phyloP scores from a whole-genome alignment of 2,113 vertebrate genomes.

The Gymnorhina tibicen region DNA sequence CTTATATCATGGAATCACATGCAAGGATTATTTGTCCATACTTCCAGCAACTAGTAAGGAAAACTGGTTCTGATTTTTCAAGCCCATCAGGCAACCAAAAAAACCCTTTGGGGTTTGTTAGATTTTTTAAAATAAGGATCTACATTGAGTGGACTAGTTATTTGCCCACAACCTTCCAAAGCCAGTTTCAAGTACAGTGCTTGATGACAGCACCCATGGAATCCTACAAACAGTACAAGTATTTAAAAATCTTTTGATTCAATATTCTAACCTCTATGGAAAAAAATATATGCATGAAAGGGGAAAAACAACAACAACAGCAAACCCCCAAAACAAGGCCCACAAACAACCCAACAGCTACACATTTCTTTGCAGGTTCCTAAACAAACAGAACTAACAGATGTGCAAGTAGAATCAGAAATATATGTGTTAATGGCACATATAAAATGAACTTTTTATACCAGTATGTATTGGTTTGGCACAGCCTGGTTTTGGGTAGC shows the following conservation, averaged over 20 bases:
- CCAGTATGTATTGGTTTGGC: neutral
- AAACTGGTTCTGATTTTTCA: neutral
- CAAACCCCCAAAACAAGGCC: neutral
- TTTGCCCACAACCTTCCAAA: neutral
- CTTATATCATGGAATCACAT: neutral
- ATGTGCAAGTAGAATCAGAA: neutral
- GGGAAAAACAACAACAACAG: neutral
- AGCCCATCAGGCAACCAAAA: neutral
- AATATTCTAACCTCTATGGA: neutral
- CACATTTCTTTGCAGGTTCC: neutral
- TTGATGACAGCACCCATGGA: neutral
- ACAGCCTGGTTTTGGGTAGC: no score
- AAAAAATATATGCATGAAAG: neutral
- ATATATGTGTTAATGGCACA: neutral
- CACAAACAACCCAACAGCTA: neutral
- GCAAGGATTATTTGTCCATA: neutral
- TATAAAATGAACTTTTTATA: neutral
- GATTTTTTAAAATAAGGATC: neutral
- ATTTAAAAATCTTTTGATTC: neutral
- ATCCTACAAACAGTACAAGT: neutral
- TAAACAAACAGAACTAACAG: neutral
- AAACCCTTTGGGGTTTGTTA: neutral
- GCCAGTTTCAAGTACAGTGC: neutral
- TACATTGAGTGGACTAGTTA: neutral
- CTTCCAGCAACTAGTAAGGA: neutral